phyloP scores from a whole-genome alignment of 2,888 invertebrate genomes.

The Fragum sueziense region DNA sequence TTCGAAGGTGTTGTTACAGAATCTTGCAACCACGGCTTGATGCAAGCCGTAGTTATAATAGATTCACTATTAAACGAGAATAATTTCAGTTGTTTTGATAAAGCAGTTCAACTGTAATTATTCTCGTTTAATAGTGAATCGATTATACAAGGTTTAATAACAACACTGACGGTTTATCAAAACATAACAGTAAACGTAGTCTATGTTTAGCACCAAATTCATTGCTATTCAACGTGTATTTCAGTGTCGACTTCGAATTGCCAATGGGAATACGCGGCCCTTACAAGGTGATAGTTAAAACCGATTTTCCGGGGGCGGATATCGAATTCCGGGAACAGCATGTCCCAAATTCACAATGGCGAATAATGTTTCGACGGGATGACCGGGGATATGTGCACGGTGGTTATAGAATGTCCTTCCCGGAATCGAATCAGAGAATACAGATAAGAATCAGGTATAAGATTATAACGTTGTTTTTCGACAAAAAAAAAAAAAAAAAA shows the following conservation, averaged over 20 bases:
- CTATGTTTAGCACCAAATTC: no score
- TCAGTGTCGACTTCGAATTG: conserved; percentile 39
- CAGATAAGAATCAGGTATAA: conserved; percentile 38
- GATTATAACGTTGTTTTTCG: background rate
- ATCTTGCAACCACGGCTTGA: no score
- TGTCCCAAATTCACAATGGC: conserved; percentile 19
- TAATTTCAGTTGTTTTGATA: no score
- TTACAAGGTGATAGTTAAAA: conserved; percentile 35
- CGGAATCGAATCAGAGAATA: conserved; percentile 24
- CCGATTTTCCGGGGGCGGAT: conserved; percentile 23
- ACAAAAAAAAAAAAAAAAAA: background rate
- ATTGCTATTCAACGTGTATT: no score
- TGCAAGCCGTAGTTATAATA: no score
- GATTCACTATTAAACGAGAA: no score
- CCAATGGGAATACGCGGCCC: conserved; percentile 1
- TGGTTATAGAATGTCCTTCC: conserved; percentile 41
- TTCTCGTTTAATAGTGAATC: no score
- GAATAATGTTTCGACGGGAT: conserved; percentile 25
- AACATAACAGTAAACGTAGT: no score
- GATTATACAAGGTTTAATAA: no score
- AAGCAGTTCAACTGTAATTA: no score
- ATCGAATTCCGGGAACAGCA: conserved; percentile 29
- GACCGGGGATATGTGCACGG: background rate
- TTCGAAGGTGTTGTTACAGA: no score
- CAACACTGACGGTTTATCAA: no score